Evolutionary conservation across 2,888 invertebrate genomes (phyloP).

Genomic region (Tineola bisselliella): DNA sequence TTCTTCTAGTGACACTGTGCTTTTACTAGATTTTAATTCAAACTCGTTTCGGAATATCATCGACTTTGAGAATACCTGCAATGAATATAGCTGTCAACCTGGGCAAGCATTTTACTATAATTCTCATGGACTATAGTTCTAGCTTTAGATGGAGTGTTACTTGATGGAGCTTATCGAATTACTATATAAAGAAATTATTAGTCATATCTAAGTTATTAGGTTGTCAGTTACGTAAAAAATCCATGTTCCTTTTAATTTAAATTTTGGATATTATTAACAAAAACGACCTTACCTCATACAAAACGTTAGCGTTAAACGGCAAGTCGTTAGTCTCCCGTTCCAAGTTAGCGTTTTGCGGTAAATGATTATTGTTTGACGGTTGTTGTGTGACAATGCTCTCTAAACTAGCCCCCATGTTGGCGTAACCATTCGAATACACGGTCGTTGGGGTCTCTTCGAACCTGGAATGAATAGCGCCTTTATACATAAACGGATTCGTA

Average conservation of each 20-base stretch:
- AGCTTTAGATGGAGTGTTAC: too few relatives aligned
- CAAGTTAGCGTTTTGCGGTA: constrained; percentile 32
- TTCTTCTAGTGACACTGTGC: constrained; percentile 44
- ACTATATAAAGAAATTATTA: too few relatives aligned
- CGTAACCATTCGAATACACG: constrained; percentile 60
- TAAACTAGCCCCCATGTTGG: constrained; percentile 49
- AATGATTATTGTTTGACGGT: constrained; percentile 56
- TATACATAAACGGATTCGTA: too few relatives aligned
- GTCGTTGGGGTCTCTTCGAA: constrained; percentile 64
- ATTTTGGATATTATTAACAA: too few relatives aligned
- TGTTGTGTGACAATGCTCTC: constrained; percentile 56
- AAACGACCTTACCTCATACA: constrained; percentile 45
- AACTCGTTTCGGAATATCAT: constrained; percentile 60
- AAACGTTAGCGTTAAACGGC: constrained; percentile 55
- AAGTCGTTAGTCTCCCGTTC: constrained; percentile 48
- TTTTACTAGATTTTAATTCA: constrained; percentile 40
- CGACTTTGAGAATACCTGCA: constrained; percentile 62
- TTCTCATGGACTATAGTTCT: too few relatives aligned
- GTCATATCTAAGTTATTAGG: too few relatives aligned
- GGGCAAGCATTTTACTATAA: neutral
- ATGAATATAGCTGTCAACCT: too few relatives aligned
- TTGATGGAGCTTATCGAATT: too few relatives aligned
- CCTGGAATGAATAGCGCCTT: constrained; percentile 28
- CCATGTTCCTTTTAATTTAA: too few relatives aligned
- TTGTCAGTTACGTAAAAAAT: too few relatives aligned